A percentile compares a stretch with the other conserved stretches of the same genome.
Evolutionary conservation across 2,113 vertebrate genomes (phyloP).

Genomic region (Halcyon senegalensis): DNA sequence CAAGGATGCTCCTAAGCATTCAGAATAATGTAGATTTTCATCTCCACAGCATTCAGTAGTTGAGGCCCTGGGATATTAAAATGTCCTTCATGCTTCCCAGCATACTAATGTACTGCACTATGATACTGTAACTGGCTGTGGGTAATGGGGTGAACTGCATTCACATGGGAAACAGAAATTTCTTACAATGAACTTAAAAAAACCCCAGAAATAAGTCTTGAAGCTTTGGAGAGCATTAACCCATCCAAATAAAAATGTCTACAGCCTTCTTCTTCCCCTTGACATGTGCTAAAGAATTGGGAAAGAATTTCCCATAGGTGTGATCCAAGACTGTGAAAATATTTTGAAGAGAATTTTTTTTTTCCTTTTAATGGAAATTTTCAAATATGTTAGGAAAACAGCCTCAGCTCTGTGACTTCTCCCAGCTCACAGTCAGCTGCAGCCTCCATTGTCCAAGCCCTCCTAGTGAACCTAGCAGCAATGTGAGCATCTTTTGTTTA

Average conservation of each 20-base stretch:
- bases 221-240: background rate
- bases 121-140: background rate
- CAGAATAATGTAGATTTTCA: background rate
- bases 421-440: background rate
- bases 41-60: background rate
- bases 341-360: background rate
- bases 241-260: background rate
- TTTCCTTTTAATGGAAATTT: background rate
- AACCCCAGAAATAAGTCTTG: background rate
- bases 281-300: background rate
- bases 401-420: background rate
- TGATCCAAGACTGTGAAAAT: background rate
- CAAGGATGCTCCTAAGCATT: background rate
- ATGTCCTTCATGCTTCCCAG: background rate
- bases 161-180: background rate
- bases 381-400: background rate
- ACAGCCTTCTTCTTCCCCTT: background rate
- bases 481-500: background rate
- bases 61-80: background rate
- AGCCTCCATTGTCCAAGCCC: accelerated
- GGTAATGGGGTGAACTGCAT: background rate
- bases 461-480: background rate
- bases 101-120: accelerated
- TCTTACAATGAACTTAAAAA: background rate
- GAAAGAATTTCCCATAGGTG: background rate